A percentile compares a stretch with the other conserved stretches of the same genome.
Evolutionary conservation across 2,113 vertebrate genomes (phyloP).

Genomic region (Tyrannus savana): DNA sequence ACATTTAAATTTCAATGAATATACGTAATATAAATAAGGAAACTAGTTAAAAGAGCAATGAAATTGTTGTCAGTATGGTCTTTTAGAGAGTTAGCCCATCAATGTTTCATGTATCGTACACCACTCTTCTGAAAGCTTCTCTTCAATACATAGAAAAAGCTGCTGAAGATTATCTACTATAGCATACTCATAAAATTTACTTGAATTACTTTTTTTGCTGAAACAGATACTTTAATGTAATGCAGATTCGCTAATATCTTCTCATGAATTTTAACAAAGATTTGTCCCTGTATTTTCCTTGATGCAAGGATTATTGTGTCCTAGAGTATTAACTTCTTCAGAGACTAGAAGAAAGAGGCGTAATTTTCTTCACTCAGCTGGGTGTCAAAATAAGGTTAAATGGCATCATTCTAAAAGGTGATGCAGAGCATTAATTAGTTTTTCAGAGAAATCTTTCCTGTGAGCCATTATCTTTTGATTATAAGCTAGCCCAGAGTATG

Average conservation of each 20-base stretch:
- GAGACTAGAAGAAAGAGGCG: not conserved
- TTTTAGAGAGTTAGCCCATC: not conserved
- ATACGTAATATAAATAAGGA: not conserved
- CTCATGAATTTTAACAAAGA: not conserved
- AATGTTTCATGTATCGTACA: not conserved
- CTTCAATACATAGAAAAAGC: not conserved
- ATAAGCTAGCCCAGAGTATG: not conserved
- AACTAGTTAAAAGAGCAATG: not conserved
- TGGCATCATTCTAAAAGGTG: not conserved
- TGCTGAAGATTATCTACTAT: not conserved
- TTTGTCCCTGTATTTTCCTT: not conserved
- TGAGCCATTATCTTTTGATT: not conserved
- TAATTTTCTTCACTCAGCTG: not conserved
- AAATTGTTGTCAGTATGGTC: not conserved
- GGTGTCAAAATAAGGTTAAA: slow-evolving; percentile 15
- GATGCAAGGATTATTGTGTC: not conserved
- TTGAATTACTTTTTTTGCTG: not conserved
- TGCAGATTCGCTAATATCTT: not conserved
- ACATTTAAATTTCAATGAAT: not conserved
- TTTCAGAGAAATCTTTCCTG: not conserved
- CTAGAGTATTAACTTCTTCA: not conserved
- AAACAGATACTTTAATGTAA: not conserved
- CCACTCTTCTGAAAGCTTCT: not conserved
- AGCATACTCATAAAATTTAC: not conserved
- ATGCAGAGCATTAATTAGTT: not conserved